Evolutionary conservation across 2,888 invertebrate genomes (phyloP).

Genomic region (Drosophila atroscutellata): DNA sequence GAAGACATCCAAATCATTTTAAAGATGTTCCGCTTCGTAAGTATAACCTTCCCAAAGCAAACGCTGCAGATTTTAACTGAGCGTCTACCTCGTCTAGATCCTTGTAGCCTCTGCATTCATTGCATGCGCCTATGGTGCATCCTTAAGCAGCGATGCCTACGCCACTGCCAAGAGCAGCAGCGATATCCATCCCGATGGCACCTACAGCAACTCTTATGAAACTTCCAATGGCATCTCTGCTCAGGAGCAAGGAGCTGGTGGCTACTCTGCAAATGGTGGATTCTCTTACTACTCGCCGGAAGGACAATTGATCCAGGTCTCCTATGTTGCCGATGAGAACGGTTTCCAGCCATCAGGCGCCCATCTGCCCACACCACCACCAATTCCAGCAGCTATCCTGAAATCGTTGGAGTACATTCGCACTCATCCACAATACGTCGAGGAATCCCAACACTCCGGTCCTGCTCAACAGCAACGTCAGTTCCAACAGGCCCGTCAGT

Average conservation of each 20-base stretch:
- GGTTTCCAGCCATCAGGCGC: constrained; percentile 80
- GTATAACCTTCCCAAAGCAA: constrained; percentile 23
- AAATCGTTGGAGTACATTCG: constrained; percentile 79
- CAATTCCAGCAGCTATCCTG: constrained; percentile 78
- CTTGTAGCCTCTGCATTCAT: constrained; percentile 61
- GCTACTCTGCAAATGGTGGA: constrained; percentile 84
- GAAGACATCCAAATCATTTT: constrained; percentile 36
- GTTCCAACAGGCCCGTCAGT: constrained; percentile 1
- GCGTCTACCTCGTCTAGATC: constrained; percentile 38
- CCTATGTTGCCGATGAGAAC: constrained; percentile 79
- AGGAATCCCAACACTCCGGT: constrained; percentile 18
- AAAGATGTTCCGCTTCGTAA: constrained; percentile 76
- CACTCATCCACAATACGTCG: constrained; percentile 77
- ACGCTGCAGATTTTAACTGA: neutral
- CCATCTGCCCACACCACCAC: constrained; percentile 81
- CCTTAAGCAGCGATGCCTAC: constrained; percentile 41
- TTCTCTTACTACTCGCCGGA: constrained; percentile 78
- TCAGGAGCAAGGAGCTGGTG: constrained; percentile 86
- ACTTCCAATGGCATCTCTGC: constrained; percentile 88
- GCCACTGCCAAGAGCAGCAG: constrained; percentile 46
- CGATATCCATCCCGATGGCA: constrained; percentile 81
- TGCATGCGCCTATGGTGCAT: constrained; percentile 56
- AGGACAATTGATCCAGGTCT: constrained; percentile 67
- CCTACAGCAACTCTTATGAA: constrained; percentile 85
- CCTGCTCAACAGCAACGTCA: neutral